These are phyloP conservation scores for Myathropa florea DNA, from an alignment of 2,888 invertebrate species.

Conservation along the genomic window DNA sequence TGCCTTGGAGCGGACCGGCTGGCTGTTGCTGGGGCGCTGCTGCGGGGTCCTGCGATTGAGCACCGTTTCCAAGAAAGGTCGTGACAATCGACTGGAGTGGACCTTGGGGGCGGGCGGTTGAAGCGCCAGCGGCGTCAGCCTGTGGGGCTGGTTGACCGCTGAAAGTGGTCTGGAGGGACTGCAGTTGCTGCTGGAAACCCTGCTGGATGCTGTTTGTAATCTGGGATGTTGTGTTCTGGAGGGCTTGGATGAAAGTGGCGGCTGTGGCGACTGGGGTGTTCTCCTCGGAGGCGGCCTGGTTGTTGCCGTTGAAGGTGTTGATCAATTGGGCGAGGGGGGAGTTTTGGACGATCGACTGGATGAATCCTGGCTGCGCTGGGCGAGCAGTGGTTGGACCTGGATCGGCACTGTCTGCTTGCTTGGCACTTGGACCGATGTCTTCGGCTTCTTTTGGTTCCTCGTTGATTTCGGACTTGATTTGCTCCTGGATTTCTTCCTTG, in stretches of 20 bases:
- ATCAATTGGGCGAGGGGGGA: conserved; percentile 77
- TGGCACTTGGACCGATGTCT: conserved; percentile 41
- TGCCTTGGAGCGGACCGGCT: conserved; percentile 76
- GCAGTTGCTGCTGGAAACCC: conserved; percentile 58
- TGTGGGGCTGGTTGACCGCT: conserved; percentile 64
- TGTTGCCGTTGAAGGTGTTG: conserved; percentile 63
- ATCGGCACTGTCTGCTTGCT: conserved; percentile 53
- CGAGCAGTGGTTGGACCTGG: conserved; percentile 58
- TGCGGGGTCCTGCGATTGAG: conserved; percentile 66
- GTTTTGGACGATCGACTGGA: conserved; percentile 71
- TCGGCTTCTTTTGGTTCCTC: background rate
- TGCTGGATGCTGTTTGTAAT: conserved; percentile 64
- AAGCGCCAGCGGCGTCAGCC: conserved; percentile 71
- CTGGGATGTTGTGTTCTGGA: conserved; percentile 62
- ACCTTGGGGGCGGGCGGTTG: conserved; percentile 77
- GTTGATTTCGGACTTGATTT: background rate
- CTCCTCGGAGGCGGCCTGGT: conserved; percentile 55
- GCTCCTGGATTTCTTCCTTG: conserved; percentile 1
- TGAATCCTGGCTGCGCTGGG: conserved; percentile 59
- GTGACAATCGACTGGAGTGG: conserved; percentile 77
- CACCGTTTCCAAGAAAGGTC: conserved; percentile 76
- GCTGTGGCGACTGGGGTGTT: conserved; percentile 53
- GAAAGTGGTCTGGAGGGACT: conserved; percentile 58
- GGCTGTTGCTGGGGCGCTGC: conserved; percentile 72
- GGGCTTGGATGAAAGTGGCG: conserved; percentile 55